Conservation (phyloP, 1,140 invertebrate species). For the Anthonomus grandis region DNA sequence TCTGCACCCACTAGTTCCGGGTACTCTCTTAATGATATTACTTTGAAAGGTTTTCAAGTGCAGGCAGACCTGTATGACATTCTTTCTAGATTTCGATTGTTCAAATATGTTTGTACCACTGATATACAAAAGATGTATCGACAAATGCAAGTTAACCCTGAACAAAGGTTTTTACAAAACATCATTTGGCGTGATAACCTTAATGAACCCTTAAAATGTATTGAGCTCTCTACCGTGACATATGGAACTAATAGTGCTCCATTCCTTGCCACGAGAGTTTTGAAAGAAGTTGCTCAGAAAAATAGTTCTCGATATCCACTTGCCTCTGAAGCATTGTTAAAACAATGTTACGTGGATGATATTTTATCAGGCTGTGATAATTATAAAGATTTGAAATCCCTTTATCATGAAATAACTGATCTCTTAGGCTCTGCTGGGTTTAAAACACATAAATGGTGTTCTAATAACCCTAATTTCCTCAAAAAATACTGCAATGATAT, state of each 20-base stretch:
- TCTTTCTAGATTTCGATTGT: conserved; percentile 4
- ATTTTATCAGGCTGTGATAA: conserved; percentile 21
- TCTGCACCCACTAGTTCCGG: not conserved
- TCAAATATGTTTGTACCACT: conserved; percentile 1
- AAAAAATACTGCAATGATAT: not conserved
- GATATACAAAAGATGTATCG: conserved; percentile 17
- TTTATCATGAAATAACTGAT: conserved; percentile 1
- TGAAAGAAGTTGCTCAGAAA: conserved; percentile 15
- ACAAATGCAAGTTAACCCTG: not conserved
- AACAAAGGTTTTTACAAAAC: conserved; percentile 8
- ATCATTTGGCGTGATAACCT: conserved; percentile 12
- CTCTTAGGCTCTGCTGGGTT: conserved; percentile 14
- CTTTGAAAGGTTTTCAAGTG: not conserved
- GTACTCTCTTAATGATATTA: not conserved
- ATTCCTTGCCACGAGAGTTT: conserved; percentile 8
- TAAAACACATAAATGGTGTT: conserved; percentile 13
- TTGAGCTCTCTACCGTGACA: conserved; percentile 13
- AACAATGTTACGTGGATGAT: conserved; percentile 22
- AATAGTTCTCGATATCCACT: not conserved
- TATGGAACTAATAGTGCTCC: conserved; percentile 5
- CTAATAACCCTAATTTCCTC: not conserved
- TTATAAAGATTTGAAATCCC: not conserved
- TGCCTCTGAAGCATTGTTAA: conserved; percentile 31
- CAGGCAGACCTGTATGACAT: conserved; percentile 11
- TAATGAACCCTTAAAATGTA: conserved; percentile 13